Conservation (phyloP, 2,113 vertebrate genomes). For the Alouatta palliata region DNA sequence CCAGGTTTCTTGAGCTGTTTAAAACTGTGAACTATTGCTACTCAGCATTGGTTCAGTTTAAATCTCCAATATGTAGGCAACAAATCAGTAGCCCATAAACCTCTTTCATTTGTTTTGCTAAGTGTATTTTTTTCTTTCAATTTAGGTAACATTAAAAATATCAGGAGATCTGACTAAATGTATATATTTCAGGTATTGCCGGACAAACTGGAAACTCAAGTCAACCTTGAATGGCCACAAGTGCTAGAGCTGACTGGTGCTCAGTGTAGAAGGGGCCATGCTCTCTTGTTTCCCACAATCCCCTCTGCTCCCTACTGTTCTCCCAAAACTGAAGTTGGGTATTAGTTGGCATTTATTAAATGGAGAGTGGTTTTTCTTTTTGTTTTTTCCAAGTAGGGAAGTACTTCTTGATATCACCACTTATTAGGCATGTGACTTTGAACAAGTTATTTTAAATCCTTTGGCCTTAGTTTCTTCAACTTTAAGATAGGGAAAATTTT, state of each 20-base stretch:
- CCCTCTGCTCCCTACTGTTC: not conserved
- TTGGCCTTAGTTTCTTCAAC: not conserved
- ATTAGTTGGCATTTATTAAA: not conserved
- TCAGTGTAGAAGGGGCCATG: not conserved
- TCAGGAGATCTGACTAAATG: not conserved
- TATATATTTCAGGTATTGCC: not conserved
- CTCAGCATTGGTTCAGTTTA: rapidly evolving
- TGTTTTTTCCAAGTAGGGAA: not conserved
- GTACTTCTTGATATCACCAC: not conserved
- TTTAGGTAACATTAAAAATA: not conserved
- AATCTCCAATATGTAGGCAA: too few relatives aligned
- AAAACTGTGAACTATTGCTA: rapidly evolving
- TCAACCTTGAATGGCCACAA: too few relatives aligned
- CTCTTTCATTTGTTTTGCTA: not conserved
- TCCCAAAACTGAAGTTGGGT: not conserved
- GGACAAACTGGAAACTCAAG: not conserved
- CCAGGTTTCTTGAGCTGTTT: not conserved
- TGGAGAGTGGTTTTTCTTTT: not conserved
- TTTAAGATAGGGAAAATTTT: not conserved
- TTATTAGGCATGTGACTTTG: not conserved
- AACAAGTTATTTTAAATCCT: not conserved
- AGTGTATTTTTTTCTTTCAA: rapidly evolving
- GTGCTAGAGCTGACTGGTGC: rapidly evolving
- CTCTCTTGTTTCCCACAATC: not conserved
- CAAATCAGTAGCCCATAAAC: rapidly evolving